phyloP scores from a whole-genome alignment of 1,140 invertebrate genomes.

The Eriocheir sinensis region DNA sequence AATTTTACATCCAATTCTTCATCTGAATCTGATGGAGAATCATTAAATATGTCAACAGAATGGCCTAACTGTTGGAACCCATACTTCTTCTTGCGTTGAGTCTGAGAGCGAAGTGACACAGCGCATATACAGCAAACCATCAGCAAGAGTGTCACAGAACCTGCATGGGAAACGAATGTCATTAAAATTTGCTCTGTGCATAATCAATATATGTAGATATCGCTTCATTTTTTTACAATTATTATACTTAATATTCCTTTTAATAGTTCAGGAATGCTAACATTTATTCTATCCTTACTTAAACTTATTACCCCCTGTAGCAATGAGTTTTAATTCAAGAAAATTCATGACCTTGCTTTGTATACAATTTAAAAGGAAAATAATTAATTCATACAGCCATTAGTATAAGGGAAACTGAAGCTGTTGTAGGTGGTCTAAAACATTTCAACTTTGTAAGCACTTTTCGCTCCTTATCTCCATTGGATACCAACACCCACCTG shows the following conservation, averaged over 20 bases:
- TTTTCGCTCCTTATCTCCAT: too few species aligned
- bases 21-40: slow-evolving; percentile 60
- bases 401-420: too few species aligned
- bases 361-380: too few species aligned
- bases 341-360: too few species aligned
- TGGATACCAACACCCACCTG: slow-evolving; percentile 30
- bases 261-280: not conserved
- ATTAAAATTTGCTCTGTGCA: not conserved
- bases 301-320: too few species aligned
- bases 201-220: not conserved
- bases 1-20: slow-evolving; percentile 51
- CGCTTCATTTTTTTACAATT: not conserved
- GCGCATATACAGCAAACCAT: slow-evolving; percentile 69
- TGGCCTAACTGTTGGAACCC: slow-evolving; percentile 64
- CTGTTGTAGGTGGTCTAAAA: too few species aligned
- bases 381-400: too few species aligned
- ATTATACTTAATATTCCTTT: not conserved
- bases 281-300: not conserved
- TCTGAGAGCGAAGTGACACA: slow-evolving; percentile 50
- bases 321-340: too few species aligned
- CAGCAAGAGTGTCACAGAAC: slow-evolving; percentile 53
- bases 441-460: too few species aligned
- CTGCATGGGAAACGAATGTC: not conserved
- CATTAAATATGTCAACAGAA: slow-evolving; percentile 72
- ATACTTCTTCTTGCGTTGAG: slow-evolving; percentile 57